A percentile compares a stretch with the other conserved stretches of the same genome.
Evolutionary conservation across 1,140 invertebrate species (phyloP).

Genomic region (Halesus radiatus): DNA sequence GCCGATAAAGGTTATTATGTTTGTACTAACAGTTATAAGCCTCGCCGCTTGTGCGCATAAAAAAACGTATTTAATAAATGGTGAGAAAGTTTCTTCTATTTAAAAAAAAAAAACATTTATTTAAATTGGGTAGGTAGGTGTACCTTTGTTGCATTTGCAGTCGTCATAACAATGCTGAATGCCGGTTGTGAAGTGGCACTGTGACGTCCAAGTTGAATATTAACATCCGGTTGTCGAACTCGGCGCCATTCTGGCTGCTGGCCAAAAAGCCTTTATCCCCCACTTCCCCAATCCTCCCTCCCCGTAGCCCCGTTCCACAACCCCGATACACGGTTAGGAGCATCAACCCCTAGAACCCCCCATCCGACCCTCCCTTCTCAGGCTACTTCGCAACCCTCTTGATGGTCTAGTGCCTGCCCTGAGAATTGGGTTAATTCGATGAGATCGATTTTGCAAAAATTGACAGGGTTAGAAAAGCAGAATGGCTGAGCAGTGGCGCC

Average conservation of each 20-base stretch:
- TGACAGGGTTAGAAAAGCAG: no score
- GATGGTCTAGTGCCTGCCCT: neutral
- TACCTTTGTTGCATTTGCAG: neutral
- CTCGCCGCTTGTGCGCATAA: no score
- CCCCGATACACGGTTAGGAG: neutral
- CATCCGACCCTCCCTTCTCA: no score
- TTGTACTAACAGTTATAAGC: no score
- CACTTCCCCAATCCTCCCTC: neutral
- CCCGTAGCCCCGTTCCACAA: no score
- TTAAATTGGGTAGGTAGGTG: no score
- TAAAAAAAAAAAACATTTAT: no score
- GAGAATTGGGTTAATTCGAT: conserved; percentile 12
- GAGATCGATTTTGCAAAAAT: neutral
- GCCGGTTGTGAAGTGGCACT: neutral
- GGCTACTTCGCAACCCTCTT: neutral
- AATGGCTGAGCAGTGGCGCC: no score
- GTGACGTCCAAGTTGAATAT: neutral
- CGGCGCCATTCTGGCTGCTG: conserved; percentile 41
- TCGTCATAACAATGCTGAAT: neutral
- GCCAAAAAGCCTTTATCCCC: conserved; percentile 4
- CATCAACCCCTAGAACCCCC: neutral
- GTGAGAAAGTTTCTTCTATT: no score
- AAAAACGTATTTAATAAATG: no score
- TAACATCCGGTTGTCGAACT: conserved; percentile 37
- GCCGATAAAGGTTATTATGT: no score